A percentile compares a stretch with the other conserved stretches of the same genome.
These are phyloP conservation scores for Dendropsophus ebraccatus DNA, from an alignment of 2,113 vertebrate genomes.

Conservation along the genomic window DNA sequence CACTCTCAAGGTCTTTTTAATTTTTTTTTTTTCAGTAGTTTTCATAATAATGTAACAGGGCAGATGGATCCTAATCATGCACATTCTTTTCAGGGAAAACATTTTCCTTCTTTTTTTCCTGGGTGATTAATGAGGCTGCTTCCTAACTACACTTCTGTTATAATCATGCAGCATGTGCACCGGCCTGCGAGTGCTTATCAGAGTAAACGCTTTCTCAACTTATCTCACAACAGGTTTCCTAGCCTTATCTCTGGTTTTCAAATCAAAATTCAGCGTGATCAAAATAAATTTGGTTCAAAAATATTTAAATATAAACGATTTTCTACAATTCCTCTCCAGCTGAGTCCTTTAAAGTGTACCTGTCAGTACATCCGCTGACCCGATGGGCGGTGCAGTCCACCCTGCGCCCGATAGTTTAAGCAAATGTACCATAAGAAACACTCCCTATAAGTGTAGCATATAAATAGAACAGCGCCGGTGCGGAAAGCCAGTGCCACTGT, in stretches of 20 bases:
- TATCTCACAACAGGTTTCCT: not conserved
- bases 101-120: conserved; percentile 15
- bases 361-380: too few species aligned
- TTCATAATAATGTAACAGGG: conserved; percentile 36
- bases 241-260: too few species aligned
- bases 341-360: too few species aligned
- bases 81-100: conserved; percentile 41
- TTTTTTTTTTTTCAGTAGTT: not conserved
- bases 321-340: too few species aligned
- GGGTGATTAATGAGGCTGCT: conserved; percentile 31
- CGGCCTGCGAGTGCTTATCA: not conserved
- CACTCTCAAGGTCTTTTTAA: conserved; percentile 22
- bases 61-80: conserved; percentile 52
- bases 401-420: too few species aligned
- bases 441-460: too few species aligned
- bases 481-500: too few species aligned
- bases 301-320: too few species aligned
- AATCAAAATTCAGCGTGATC: not conserved
- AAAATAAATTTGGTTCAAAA: too few species aligned
- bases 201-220: not conserved
- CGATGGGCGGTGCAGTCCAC: too few species aligned
- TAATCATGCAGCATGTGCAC: conserved; percentile 30
- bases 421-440: too few species aligned
- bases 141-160: not conserved
- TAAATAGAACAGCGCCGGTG: too few species aligned